Evolutionary conservation across 2,797 vertebrate genomes (phyloP).

Genomic region (Danio jaintianensis): DNA sequence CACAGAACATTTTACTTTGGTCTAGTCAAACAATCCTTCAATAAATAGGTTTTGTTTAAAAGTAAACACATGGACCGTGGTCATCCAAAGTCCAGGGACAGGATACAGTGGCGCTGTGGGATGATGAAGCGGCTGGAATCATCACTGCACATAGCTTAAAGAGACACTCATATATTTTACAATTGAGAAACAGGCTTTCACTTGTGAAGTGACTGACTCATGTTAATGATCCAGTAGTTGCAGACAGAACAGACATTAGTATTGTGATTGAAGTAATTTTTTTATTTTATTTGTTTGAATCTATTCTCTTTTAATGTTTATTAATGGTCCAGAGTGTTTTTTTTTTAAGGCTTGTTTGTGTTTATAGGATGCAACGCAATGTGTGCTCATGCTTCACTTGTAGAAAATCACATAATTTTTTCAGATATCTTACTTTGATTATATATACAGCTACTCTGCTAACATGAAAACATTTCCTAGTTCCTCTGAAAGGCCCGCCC

Average conservation of each 20-base stretch:
- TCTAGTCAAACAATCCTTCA: conserved; percentile 68
- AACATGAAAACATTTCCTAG: no score
- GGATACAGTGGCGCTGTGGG: conserved; percentile 44
- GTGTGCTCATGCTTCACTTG: no score
- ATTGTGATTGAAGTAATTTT: background rate
- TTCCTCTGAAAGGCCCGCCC: no score
- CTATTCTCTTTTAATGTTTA: background rate
- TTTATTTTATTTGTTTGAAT: conserved; percentile 3
- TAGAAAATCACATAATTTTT: no score
- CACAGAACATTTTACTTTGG: conserved; percentile 70
- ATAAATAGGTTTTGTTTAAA: conserved; percentile 69
- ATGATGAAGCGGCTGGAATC: conserved; percentile 10
- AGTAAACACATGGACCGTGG: conserved; percentile 69
- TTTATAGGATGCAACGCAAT: no score
- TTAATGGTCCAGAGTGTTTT: no score
- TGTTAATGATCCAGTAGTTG: conserved; percentile 21
- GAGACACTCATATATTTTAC: background rate
- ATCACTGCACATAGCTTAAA: conserved; percentile 24
- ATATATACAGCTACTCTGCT: no score
- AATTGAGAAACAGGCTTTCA: conserved; percentile 11
- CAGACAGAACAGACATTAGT: conserved; percentile 25
- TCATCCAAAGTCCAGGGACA: conserved; percentile 80
- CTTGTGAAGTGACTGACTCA: conserved; percentile 1
- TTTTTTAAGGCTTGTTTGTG: no score
- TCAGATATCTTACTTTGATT: no score